Conservation (phyloP, 2,113 vertebrate genomes). For the Perca schrenkii region DNA sequence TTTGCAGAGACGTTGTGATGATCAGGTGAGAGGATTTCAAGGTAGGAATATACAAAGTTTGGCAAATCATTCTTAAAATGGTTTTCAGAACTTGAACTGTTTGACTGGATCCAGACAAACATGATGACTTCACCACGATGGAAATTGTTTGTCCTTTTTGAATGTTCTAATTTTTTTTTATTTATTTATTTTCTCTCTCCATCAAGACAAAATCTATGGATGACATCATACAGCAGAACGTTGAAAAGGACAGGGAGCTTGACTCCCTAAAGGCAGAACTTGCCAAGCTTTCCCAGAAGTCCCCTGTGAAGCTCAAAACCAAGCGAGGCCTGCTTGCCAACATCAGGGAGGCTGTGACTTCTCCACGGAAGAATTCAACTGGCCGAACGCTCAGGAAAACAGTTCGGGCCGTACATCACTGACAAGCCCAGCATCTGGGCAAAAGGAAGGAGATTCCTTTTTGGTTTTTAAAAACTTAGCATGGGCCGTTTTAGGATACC, state of each 20-base stretch:
- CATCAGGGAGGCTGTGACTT: slow-evolving; percentile 85
- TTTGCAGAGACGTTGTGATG: slow-evolving; percentile 59
- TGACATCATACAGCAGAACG: slow-evolving; percentile 71
- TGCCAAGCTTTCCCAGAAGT: slow-evolving; percentile 69
- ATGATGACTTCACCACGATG: background rate
- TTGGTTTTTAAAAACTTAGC: background rate
- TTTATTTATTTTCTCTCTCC: too few relatives aligned
- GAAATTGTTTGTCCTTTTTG: background rate
- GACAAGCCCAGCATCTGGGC: slow-evolving; percentile 31
- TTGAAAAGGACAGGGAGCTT: slow-evolving; percentile 84
- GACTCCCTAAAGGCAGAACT: slow-evolving; percentile 79
- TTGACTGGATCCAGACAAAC: background rate
- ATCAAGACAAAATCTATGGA: slow-evolving; percentile 55
- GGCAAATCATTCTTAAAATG: background rate
- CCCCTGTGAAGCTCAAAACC: slow-evolving; percentile 74
- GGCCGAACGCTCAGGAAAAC: slow-evolving; percentile 76
- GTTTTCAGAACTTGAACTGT: background rate
- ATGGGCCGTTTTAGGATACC: background rate
- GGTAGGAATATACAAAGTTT: too few relatives aligned
- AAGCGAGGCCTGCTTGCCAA: slow-evolving; percentile 87
- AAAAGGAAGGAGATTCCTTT: background rate
- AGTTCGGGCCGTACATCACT: slow-evolving; percentile 25
- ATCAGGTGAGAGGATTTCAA: slow-evolving; percentile 69
- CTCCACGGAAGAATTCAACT: slow-evolving; percentile 68
- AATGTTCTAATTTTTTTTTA: background rate